phyloP scores from a whole-genome alignment of 1,140 invertebrate species.

The Cataglyphis hispanica region DNA sequence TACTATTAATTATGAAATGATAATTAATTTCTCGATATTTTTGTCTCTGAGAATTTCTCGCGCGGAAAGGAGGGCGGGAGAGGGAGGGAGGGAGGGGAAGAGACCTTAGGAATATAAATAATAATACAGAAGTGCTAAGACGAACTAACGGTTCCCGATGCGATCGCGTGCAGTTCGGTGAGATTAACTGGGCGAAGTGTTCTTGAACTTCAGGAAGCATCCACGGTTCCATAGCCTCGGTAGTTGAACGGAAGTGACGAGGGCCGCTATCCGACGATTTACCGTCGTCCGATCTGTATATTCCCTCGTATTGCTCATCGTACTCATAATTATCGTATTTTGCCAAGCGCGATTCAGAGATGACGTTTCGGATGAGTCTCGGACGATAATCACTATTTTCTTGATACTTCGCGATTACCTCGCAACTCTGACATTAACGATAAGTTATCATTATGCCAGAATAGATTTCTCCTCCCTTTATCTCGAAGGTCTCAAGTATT shows the following conservation, averaged over 20 bases:
- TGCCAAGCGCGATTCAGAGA: constrained; percentile 82
- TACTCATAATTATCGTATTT: constrained; percentile 83
- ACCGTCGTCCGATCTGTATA: constrained; percentile 71
- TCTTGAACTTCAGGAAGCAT: constrained; percentile 82
- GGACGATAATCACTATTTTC: constrained; percentile 66
- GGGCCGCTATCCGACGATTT: constrained; percentile 45
- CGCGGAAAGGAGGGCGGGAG: too few species aligned
- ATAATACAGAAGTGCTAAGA: constrained; percentile 36
- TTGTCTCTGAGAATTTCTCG: not conserved
- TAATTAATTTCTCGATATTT: not conserved
- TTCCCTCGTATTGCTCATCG: constrained; percentile 78
- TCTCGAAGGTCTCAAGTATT: not conserved
- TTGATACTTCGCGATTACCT: constrained; percentile 76
- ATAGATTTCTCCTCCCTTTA: constrained; percentile 10
- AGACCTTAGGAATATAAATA: not conserved
- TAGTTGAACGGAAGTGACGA: constrained; percentile 26
- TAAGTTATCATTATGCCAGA: constrained; percentile 47
- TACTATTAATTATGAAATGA: not conserved
- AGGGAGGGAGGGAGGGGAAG: too few species aligned
- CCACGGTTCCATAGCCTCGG: constrained; percentile 78
- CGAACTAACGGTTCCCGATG: constrained; percentile 63
- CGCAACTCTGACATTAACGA: constrained; percentile 76
- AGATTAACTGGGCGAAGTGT: constrained; percentile 79
- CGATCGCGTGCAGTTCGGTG: constrained; percentile 24
- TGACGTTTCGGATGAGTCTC: constrained; percentile 80